A percentile compares a stretch with the other conserved stretches of the same genome.
Evolutionary conservation across 2,888 invertebrate genomes (phyloP).

Genomic region (Standfussiana lucernea): DNA sequence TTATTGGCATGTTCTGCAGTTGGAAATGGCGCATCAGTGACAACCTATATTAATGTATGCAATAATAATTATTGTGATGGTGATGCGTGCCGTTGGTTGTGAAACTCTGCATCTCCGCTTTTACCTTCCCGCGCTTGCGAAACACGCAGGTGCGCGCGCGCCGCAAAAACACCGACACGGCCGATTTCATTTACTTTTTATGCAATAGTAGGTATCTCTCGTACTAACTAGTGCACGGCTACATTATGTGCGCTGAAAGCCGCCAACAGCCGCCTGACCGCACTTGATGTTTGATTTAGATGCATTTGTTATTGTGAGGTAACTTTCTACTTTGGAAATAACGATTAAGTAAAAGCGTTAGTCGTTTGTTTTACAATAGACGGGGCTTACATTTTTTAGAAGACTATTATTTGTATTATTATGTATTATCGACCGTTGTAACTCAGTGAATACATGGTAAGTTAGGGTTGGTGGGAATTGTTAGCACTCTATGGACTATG

Average conservation of each 20-base stretch:
- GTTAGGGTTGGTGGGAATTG: constrained; percentile 6
- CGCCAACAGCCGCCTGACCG: constrained; percentile 7
- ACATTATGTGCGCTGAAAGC: constrained; percentile 49
- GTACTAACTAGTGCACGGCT: constrained; percentile 60
- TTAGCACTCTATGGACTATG: background rate
- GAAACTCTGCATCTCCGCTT: constrained; percentile 90
- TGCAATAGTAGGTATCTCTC: constrained; percentile 82
- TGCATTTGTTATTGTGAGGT: constrained; percentile 52
- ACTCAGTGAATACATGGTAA: constrained; percentile 35
- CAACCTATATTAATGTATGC: constrained; percentile 55
- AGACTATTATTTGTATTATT: background rate
- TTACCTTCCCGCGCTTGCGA: constrained; percentile 90
- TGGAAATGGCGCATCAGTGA: constrained; percentile 20
- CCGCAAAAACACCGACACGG: constrained; percentile 88
- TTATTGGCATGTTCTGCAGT: constrained; percentile 19
- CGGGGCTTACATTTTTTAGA: background rate
- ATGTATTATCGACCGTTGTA: background rate
- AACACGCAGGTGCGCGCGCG: constrained; percentile 91
- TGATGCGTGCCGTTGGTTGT: constrained; percentile 84
- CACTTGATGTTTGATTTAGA: constrained; percentile 42
- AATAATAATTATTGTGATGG: constrained; percentile 59
- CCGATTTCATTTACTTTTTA: constrained; percentile 89
- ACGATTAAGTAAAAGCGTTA: constrained; percentile 40
- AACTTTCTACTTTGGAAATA: constrained; percentile 55
- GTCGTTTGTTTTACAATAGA: constrained; percentile 24